phyloP scores from a whole-genome alignment of 2,888 invertebrate genomes.

The Galeopsomyia nigrocyanea region DNA sequence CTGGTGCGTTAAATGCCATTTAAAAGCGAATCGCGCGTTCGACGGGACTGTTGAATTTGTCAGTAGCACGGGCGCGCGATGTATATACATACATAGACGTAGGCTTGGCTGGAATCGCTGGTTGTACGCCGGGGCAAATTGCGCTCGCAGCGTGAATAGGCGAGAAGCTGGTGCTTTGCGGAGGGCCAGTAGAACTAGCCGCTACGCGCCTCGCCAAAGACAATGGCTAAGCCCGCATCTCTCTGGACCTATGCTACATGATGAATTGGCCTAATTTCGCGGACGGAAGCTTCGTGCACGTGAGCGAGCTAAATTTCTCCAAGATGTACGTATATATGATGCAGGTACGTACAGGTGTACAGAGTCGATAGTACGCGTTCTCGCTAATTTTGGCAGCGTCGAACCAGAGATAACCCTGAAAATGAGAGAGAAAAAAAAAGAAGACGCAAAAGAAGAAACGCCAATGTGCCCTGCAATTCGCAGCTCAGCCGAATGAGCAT shows the following conservation, averaged over 20 bases:
- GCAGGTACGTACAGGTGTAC: not conserved
- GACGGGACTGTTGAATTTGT: too few relatives aligned
- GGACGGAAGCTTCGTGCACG: slow-evolving; percentile 59
- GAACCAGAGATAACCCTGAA: too few relatives aligned
- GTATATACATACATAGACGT: not conserved
- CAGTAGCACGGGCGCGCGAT: not conserved
- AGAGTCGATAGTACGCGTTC: slow-evolving; percentile 14
- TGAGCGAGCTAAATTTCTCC: slow-evolving; percentile 60
- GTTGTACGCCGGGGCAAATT: not conserved
- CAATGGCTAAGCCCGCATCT: not conserved
- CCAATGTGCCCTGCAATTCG: not conserved
- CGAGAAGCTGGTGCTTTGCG: not conserved
- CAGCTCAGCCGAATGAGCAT: slow-evolving; percentile 23
- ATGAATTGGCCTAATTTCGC: slow-evolving; percentile 65
- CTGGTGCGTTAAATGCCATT: too few relatives aligned
- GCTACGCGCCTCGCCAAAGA: not conserved
- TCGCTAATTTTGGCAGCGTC: slow-evolving; percentile 11
- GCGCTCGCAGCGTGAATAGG: not conserved
- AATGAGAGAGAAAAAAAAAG: slow-evolving; percentile 6
- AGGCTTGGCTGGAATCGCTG: not conserved
- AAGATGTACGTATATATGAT: not conserved
- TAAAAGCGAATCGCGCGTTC: too few relatives aligned
- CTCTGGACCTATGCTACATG: slow-evolving; percentile 48
- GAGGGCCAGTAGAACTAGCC: not conserved
- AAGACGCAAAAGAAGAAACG: not conserved